Base-by-base conservation (phyloP, 2,888 invertebrate species). In the Sphaeridia pumilis region DNA sequence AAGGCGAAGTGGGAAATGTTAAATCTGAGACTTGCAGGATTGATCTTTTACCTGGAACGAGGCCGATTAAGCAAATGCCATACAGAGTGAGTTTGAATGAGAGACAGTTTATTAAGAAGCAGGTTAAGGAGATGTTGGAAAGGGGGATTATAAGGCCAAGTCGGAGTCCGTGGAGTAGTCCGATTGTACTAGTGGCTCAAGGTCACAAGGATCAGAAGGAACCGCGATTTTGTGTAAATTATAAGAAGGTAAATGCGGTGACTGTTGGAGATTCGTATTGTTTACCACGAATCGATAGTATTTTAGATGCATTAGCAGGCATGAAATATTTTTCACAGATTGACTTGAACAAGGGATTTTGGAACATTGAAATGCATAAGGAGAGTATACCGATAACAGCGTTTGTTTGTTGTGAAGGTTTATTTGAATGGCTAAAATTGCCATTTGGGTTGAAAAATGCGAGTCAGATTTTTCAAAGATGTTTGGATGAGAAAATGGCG, bases 291-390 rank as follows among this genome's bases (percentile, higher is more conserved):
- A 27, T 28, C 7, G 28, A 25, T 5, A 4, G 5, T 21, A 44
- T 44, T n/a, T 10, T 44, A 21, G 10, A 12, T 21, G 24, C 14
- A 21, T 10, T 44, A 24, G 12, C 5, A 21, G 44, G 44, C 46
- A 43, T 27, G 17, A 3, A 42, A 21, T 46, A 35, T 22, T 44
- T 21, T 22, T 17, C 21, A 5, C 24, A 10, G 21, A 44, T 44
- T 44, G 44, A 44, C 20, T 21, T 44, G 5, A 35, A 35, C 21
- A 31, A 31, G 7, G 66, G 61, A 1, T 67, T 59, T 25, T 65
- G 59, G 58, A 58, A 63, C 31, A 53, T 66, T 2, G 14, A 47
- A 20, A 10, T 46, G 25, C n/a, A n/a, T 17, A 20, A 25, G n/a
- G 47, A 47, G 24, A 35, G 47, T 20, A 35, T 10, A n/a, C 46